These are phyloP conservation scores for Napeogenes sylphis DNA, from an alignment of 2,888 invertebrate species.

Conservation along the genomic window DNA sequence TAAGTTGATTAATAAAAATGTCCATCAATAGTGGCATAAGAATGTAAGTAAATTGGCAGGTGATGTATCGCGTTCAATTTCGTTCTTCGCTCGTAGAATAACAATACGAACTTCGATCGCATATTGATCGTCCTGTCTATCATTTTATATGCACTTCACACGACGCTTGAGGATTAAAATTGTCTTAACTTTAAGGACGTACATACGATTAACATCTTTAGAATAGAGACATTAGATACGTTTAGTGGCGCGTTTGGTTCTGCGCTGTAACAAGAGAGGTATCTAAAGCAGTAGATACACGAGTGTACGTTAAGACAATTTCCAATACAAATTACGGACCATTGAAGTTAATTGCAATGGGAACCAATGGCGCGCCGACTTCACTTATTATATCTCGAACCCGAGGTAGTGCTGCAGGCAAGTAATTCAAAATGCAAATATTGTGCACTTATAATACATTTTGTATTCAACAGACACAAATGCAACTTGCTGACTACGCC, in stretches of 20 bases:
- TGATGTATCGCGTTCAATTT: constrained; percentile 33
- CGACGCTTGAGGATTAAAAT: constrained; percentile 8
- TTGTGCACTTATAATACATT: constrained; percentile 70
- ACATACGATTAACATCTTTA: constrained; percentile 4
- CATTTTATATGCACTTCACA: constrained; percentile 29
- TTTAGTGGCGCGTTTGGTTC: neutral
- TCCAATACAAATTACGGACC: constrained; percentile 12
- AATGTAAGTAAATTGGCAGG: constrained; percentile 37
- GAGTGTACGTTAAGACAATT: constrained; percentile 4
- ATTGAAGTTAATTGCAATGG: constrained; percentile 23
- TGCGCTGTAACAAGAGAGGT: neutral
- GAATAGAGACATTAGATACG: neutral
- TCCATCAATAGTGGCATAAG: constrained; percentile 32
- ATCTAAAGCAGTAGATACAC: neutral
- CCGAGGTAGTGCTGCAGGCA: constrained; percentile 43
- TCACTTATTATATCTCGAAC: constrained; percentile 13
- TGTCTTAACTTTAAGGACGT: constrained; percentile 2
- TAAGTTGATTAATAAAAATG: constrained; percentile 33
- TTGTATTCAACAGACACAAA: constrained; percentile 66
- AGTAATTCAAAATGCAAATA: constrained; percentile 77
- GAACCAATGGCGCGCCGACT: constrained; percentile 20
- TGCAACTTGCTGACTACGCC: constrained; percentile 61
- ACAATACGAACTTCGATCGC: constrained; percentile 27
- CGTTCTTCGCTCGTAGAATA: constrained; percentile 29
- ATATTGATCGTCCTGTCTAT: constrained; percentile 30